Conservation (phyloP, 2,113 vertebrate genomes). For the Petromus typicus region DNA sequence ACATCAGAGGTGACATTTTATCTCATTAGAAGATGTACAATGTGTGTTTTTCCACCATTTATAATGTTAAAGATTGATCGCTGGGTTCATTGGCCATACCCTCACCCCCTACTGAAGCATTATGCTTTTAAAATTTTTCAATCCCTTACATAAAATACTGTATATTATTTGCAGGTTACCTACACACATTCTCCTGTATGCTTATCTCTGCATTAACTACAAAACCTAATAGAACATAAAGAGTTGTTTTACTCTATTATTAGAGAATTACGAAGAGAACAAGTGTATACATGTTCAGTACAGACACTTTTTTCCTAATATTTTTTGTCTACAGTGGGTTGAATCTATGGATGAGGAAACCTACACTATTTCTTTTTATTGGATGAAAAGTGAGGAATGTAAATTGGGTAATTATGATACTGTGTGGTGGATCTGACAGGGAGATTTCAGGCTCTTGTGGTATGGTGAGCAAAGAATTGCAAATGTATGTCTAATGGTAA, state of each 20-base stretch:
- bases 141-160: neutral
- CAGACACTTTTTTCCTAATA: neutral
- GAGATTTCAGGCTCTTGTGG: neutral
- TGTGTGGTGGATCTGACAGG: neutral
- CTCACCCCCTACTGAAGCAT: neutral
- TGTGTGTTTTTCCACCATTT: neutral
- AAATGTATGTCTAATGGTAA: neutral
- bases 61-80: neutral
- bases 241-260: neutral
- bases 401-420: too few species aligned
- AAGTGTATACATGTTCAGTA: neutral
- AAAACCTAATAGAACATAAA: too few species aligned
- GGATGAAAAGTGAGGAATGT: too few species aligned
- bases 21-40: neutral
- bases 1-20: neutral
- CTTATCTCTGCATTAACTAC: too few species aligned
- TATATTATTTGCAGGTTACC: too few species aligned
- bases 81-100: neutral
- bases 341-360: too few species aligned
- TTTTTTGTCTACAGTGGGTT: too few species aligned
- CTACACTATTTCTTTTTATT: too few species aligned
- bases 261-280: neutral
- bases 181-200: too few species aligned
- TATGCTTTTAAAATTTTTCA: neutral
- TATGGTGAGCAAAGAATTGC: neutral